phyloP scores from a whole-genome alignment of 2,113 vertebrate genomes.

The Glareola pratincola region DNA sequence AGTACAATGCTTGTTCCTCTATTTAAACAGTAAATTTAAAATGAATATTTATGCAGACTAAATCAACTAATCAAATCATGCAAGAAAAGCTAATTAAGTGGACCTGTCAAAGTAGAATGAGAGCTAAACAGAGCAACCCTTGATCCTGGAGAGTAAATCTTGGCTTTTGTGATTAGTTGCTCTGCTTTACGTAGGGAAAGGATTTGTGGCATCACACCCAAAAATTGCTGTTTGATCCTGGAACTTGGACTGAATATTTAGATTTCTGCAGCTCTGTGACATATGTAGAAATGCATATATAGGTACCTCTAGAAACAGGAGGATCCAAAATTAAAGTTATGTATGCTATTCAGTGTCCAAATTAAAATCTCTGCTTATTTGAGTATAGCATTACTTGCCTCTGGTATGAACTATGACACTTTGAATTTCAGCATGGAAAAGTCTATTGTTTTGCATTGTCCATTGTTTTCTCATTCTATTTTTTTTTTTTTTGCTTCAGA shows the following conservation, averaged over 20 bases:
- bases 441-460: background rate
- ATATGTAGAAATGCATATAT: background rate
- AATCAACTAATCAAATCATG: background rate
- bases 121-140: background rate
- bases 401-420: background rate
- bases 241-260: background rate
- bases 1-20: background rate
- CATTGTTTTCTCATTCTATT: background rate
- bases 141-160: background rate
- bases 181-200: background rate
- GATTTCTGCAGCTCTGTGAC: background rate
- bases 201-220: background rate
- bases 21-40: background rate
- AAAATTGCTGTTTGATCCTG: background rate
- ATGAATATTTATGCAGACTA: background rate
- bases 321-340: background rate
- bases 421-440: background rate
- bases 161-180: background rate
- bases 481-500: background rate
- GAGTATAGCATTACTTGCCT: background rate
- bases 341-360: background rate
- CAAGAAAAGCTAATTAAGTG: conserved; percentile 23
- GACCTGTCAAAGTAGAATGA: background rate
- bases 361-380: background rate
- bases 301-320: background rate